Evolutionary conservation across 2,113 vertebrate species (phyloP).

Genomic region (Promerops cafer): DNA sequence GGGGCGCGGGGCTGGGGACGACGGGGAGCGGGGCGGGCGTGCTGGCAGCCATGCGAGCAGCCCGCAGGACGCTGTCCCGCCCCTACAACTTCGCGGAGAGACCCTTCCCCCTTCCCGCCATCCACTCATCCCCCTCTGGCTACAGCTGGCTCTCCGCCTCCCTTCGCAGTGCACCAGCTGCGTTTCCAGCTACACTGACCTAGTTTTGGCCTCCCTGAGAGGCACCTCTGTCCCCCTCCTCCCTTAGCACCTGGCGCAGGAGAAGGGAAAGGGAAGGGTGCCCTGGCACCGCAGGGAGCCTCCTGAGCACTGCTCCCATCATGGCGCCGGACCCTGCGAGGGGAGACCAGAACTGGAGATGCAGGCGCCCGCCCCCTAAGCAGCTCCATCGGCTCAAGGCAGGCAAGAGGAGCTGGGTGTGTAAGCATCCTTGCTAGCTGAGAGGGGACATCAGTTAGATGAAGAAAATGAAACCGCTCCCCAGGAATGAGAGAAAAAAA

Average conservation of each 20-base stretch:
- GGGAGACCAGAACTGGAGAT: background rate
- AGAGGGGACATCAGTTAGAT: background rate
- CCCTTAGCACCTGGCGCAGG: background rate
- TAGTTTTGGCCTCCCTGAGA: conserved; percentile 46
- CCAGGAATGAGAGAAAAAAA: fast-evolving
- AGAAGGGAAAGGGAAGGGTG: background rate
- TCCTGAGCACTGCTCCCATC: background rate
- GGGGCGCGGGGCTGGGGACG: background rate
- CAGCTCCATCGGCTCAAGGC: background rate
- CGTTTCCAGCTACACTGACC: conserved; percentile 52
- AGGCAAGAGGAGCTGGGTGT: background rate
- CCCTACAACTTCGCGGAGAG: background rate
- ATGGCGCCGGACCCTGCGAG: background rate
- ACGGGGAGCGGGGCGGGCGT: background rate
- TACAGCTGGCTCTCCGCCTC: background rate
- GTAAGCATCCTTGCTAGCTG: background rate
- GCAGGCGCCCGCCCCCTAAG: background rate
- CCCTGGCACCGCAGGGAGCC: background rate
- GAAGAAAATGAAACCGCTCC: background rate
- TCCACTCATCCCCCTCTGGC: background rate
- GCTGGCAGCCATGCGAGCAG: background rate
- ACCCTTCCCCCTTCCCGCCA: background rate
- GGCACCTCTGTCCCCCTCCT: background rate
- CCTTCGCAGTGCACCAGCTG: conserved; percentile 17
- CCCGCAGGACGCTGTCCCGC: background rate